Base-by-base conservation (phyloP, 2,797 vertebrate genomes). In the Pteronotus mesoamericanus region DNA sequence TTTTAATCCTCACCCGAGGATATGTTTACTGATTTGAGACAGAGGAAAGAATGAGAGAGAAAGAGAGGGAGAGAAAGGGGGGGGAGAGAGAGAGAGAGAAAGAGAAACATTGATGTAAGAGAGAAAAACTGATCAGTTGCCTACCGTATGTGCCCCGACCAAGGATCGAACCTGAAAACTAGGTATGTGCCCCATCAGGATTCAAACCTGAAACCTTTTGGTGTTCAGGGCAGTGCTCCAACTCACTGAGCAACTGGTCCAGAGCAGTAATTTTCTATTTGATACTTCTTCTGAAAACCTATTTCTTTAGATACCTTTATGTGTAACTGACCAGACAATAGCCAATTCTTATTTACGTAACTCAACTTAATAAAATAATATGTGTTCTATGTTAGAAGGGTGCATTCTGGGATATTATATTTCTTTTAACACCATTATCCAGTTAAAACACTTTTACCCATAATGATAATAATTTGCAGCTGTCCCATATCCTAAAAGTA, bases 361-460 rank as follows among this genome's bases (percentile, higher is more conserved):
- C 55, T 95, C 64, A 86, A 5, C 71, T 86, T 89, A 86, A 96
- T 95, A 95, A 91, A 94, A 96, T 84, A 79, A 90, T 92, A 71
- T 39, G 34, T 77, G 48, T 34, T 97, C 21, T 32, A 53, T 86
- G 46, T 92, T 61, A 94, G 18, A 61, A 94, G 71, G 96, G 97
- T 96, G 29, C 42, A 75, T 94, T 98, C 80, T 15, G 44, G 79
- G 94, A 96, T 93, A 86, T 92, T 95, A 83, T 94, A 92, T 87
- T 97, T 75, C 92, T 96, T 96, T 96, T 97, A 97, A 96, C 91
- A 97, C 92, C 94, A 94, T 97, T 96, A 96, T 96, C 75, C 92
- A 95, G 61, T 96, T 94, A 97, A 94, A 96, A 93, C 72, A 55
- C 51, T 94, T 97, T 96, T 93, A 85, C 88, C 92, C 96, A 94